Conservation (phyloP, 2,797 vertebrate species). For the Adelosebastes latens region DNA sequence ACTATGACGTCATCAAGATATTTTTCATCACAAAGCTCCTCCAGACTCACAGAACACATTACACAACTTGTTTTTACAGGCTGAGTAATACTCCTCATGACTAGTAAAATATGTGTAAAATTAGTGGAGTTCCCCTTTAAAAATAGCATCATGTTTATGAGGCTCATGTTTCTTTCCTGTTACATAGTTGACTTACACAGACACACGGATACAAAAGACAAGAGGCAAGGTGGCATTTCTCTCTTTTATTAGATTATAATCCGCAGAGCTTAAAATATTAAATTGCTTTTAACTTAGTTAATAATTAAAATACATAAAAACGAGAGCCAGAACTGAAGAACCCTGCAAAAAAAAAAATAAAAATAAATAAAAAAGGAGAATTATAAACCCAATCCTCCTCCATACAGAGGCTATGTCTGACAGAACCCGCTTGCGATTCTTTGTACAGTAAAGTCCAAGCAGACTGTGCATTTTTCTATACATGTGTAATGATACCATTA, state of each 20-base stretch:
- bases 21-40: background rate
- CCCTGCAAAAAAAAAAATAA: slow-evolving; percentile 82
- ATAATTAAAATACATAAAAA: slow-evolving; percentile 90
- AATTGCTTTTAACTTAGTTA: slow-evolving; percentile 90
- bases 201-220: slow-evolving; percentile 25
- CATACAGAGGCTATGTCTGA: slow-evolving; percentile 81
- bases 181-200: background rate
- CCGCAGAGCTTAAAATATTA: slow-evolving; percentile 88
- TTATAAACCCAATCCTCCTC: slow-evolving; percentile 77
- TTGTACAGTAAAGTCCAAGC: slow-evolving; percentile 81
- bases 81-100: background rate
- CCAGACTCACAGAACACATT: background rate
- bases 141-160: background rate
- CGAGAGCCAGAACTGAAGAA: slow-evolving; percentile 87
- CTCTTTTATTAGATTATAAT: slow-evolving; percentile 90
- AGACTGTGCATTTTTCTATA: slow-evolving; percentile 81
- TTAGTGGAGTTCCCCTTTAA: background rate
- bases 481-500: slow-evolving; percentile 71
- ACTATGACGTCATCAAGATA: background rate
- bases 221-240: slow-evolving; percentile 74
- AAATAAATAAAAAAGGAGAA: slow-evolving; percentile 85
- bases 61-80: background rate
- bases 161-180: background rate
- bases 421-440: slow-evolving; percentile 77
- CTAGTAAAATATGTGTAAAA: background rate